Evolutionary conservation across 1,140 invertebrate genomes (phyloP).

Genomic region (Cotesia glomerata): DNA sequence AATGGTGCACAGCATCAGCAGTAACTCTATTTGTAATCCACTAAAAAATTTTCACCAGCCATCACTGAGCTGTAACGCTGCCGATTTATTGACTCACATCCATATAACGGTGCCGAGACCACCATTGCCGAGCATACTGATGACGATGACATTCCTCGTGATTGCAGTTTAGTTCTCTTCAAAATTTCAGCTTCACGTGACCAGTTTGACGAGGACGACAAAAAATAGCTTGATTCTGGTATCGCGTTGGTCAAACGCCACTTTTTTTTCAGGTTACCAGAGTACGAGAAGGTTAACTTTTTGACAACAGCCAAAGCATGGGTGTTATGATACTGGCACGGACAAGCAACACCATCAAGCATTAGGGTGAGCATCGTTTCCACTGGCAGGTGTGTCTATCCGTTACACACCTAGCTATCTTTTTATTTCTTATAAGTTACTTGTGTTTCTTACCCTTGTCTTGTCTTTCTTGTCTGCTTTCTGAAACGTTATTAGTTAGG

Average conservation of each 20-base stretch:
- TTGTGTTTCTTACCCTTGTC: too few species aligned
- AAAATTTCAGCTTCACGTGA: conserved; percentile 21
- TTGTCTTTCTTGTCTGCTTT: too few species aligned
- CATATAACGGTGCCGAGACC: too few species aligned
- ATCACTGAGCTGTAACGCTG: too few species aligned
- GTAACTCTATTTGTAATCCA: too few species aligned
- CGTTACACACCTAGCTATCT: neutral
- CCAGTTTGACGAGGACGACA: neutral
- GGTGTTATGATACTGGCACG: neutral
- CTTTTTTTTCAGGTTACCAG: conserved; percentile 12
- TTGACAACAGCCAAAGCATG: neutral
- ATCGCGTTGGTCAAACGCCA: neutral
- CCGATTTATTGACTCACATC: too few species aligned
- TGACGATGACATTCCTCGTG: neutral
- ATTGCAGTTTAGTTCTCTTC: neutral
- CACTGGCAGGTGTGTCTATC: neutral
- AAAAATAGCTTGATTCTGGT: neutral
- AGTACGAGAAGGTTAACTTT: neutral
- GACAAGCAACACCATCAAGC: neutral
- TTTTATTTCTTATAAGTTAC: neutral
- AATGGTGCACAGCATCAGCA: too few species aligned
- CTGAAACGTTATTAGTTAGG: too few species aligned
- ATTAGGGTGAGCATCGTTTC: conserved; percentile 13
- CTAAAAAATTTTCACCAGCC: too few species aligned
- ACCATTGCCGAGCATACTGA: too few species aligned